Evolutionary conservation across 1,140 invertebrate species (phyloP).

Genomic region (Wasmannia auropunctata): DNA sequence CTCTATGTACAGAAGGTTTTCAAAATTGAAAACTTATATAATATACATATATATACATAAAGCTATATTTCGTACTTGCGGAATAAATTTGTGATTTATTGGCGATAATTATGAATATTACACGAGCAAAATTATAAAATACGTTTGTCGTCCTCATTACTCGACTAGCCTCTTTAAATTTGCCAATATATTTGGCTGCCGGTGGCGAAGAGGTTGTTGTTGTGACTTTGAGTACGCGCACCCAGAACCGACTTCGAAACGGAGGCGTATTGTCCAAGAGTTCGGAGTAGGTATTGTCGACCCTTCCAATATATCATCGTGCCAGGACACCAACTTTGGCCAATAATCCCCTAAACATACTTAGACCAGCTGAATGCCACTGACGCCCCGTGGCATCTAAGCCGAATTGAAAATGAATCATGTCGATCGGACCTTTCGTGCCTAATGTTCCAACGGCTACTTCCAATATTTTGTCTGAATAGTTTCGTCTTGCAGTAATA

Average conservation of each 20-base stretch:
- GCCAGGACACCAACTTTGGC: constrained; percentile 77
- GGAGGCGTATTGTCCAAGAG: constrained; percentile 75
- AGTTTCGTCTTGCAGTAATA: constrained; percentile 25
- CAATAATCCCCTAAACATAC: constrained; percentile 79
- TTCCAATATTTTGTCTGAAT: constrained; percentile 54
- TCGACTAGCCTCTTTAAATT: constrained; percentile 44
- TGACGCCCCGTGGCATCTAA: constrained; percentile 60
- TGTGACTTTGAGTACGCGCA: constrained; percentile 56
- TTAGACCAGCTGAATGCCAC: constrained; percentile 69
- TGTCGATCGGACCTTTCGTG: constrained; percentile 54
- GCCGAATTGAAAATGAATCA: constrained; percentile 68
- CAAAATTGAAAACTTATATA: neutral
- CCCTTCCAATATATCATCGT: constrained; percentile 77
- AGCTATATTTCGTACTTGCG: neutral
- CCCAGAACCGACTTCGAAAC: constrained; percentile 71
- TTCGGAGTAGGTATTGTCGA: constrained; percentile 76
- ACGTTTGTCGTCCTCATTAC: neutral
- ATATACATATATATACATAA: neutral
- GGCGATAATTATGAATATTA: neutral
- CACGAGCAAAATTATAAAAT: neutral
- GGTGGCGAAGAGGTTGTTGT: constrained; percentile 53
- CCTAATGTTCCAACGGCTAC: constrained; percentile 50
- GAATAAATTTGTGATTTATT: neutral
- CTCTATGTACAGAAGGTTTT: neutral
- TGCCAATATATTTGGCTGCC: constrained; percentile 22